phyloP scores from a whole-genome alignment of 2,797 vertebrate genomes.

The Sus cebifrons region DNA sequence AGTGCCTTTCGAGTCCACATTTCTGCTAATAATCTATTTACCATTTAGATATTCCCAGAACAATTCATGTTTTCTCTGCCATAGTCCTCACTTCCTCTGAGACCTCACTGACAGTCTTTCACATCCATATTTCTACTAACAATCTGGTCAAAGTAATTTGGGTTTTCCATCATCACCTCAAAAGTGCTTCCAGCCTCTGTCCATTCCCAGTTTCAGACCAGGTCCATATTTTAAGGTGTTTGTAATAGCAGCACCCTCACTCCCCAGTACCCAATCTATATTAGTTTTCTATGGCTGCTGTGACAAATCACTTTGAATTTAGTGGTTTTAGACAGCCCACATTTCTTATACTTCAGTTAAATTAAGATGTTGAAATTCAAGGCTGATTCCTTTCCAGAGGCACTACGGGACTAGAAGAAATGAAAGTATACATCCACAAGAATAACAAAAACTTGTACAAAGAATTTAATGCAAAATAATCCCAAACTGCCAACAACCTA shows the following conservation, averaged over 20 bases:
- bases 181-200: not conserved
- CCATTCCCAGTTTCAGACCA: not conserved
- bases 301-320: not conserved
- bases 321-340: not conserved
- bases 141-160: not conserved
- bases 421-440: not conserved
- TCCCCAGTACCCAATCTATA: not conserved
- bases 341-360: not conserved
- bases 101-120: not conserved
- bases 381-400: not conserved
- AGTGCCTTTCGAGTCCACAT: not conserved
- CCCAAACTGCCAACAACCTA: not conserved
- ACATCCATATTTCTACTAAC: not conserved
- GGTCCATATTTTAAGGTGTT: not conserved
- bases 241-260: not conserved
- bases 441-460: not conserved
- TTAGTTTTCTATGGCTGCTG: not conserved
- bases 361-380: not conserved
- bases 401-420: not conserved
- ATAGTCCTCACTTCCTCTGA: not conserved
- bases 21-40: not conserved
- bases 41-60: not conserved
- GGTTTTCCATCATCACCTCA: not conserved
- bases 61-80: not conserved
- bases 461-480: not conserved